Evolutionary conservation across 2,113 vertebrate genomes (phyloP).

Genomic region (Oreocharis arfaki): DNA sequence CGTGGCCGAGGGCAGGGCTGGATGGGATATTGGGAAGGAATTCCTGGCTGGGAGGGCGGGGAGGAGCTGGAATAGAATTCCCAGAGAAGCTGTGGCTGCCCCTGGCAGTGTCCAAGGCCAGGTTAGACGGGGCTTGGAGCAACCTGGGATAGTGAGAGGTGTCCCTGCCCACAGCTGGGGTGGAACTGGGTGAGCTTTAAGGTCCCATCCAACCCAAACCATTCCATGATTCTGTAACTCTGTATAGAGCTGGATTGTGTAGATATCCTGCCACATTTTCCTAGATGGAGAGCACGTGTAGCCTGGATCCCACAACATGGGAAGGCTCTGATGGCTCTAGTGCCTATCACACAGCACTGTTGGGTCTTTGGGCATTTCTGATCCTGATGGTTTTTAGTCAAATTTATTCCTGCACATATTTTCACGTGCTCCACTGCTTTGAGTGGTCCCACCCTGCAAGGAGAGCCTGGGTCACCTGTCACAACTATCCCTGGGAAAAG

Average conservation of each 20-base stretch:
- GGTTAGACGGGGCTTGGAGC: rapidly evolving
- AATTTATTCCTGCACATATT: neutral
- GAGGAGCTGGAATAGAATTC: rapidly evolving
- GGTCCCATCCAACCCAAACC: neutral
- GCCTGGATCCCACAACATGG: neutral
- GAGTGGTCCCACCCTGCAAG: neutral
- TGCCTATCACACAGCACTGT: rapidly evolving
- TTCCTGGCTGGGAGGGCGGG: rapidly evolving
- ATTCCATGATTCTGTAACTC: neutral
- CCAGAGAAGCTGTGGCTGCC: neutral
- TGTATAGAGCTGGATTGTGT: rapidly evolving
- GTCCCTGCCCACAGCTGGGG: neutral
- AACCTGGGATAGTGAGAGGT: rapidly evolving
- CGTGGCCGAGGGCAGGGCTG: neutral
- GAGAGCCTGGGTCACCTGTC: neutral
- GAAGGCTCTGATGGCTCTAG: neutral
- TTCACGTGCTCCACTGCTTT: neutral
- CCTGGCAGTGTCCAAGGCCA: neutral
- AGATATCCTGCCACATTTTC: neutral
- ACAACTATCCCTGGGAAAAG: neutral
- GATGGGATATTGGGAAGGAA: neutral
- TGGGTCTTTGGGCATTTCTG: neutral
- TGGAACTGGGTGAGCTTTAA: rapidly evolving
- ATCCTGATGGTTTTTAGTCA: neutral
- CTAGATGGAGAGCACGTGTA: rapidly evolving